Conservation (phyloP, 1,140 invertebrate genomes). For the Mizuhopecten yessoensis region DNA sequence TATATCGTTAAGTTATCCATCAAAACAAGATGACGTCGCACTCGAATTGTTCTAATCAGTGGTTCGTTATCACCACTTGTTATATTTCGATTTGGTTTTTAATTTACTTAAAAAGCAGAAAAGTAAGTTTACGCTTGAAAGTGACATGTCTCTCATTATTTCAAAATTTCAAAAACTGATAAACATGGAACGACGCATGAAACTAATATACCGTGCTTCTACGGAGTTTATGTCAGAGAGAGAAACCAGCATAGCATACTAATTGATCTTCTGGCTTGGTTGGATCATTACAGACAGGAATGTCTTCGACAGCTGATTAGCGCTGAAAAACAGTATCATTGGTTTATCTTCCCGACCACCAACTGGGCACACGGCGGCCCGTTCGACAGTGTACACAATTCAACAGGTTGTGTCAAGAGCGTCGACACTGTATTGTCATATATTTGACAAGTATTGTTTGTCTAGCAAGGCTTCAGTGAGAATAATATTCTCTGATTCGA, state of each 20-base stretch:
- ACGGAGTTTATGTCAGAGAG: background rate
- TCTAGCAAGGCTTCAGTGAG: background rate
- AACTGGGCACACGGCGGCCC: background rate
- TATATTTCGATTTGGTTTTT: too few relatives aligned
- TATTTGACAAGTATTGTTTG: constrained; percentile 22
- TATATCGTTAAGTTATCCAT: too few relatives aligned
- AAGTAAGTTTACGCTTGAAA: too few relatives aligned
- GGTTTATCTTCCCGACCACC: background rate
- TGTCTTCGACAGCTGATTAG: background rate
- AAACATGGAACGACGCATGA: background rate
- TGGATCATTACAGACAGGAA: background rate
- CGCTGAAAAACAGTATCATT: background rate
- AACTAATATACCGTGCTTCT: background rate
- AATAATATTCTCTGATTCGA: background rate
- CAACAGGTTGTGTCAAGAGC: background rate
- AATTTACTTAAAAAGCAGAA: too few relatives aligned
- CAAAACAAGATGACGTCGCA: too few relatives aligned
- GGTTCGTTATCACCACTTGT: too few relatives aligned
- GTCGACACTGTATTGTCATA: background rate
- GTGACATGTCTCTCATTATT: too few relatives aligned
- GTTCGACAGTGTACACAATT: background rate
- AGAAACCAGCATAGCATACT: background rate
- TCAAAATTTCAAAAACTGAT: too few relatives aligned
- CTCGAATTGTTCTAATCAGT: too few relatives aligned
- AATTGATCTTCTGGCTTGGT: background rate